phyloP scores from a whole-genome alignment of 2,888 invertebrate genomes.

The Alloscopus bannaensis region DNA sequence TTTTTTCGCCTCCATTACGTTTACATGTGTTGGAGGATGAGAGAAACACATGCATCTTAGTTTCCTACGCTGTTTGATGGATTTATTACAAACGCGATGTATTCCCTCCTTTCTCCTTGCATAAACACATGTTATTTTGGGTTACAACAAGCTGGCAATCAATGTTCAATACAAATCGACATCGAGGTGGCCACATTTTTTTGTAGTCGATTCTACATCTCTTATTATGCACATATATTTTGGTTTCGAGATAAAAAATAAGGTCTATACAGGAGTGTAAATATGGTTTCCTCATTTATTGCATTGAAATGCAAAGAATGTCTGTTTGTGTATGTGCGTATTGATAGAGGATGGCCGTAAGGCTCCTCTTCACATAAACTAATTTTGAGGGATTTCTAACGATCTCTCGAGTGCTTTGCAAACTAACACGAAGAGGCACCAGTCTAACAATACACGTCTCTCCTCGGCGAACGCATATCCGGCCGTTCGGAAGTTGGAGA shows the following conservation, averaged over 20 bases:
- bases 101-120: constrained; percentile 12
- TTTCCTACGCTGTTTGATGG: constrained; percentile 59
- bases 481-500: constrained; percentile 35
- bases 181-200: too few relatives aligned
- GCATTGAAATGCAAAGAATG: too few relatives aligned
- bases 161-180: too few relatives aligned
- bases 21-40: neutral
- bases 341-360: constrained; percentile 18
- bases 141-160: neutral
- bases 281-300: too few relatives aligned
- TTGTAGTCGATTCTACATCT: too few relatives aligned
- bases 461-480: constrained; percentile 62
- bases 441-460: too few relatives aligned
- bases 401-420: constrained; percentile 59
- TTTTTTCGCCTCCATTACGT: constrained; percentile 18
- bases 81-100: constrained; percentile 55
- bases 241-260: too few relatives aligned
- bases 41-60: constrained; percentile 46
- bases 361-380: constrained; percentile 42
- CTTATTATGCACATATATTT: too few relatives aligned
- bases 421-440: constrained; percentile 44
- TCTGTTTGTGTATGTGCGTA: too few relatives aligned
- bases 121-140: neutral
- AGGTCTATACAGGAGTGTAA: constrained; percentile 17
- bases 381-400: constrained; percentile 62